Evolutionary conservation across 2,888 invertebrate genomes (phyloP).

Genomic region (Lepidochrysops patricia): DNA sequence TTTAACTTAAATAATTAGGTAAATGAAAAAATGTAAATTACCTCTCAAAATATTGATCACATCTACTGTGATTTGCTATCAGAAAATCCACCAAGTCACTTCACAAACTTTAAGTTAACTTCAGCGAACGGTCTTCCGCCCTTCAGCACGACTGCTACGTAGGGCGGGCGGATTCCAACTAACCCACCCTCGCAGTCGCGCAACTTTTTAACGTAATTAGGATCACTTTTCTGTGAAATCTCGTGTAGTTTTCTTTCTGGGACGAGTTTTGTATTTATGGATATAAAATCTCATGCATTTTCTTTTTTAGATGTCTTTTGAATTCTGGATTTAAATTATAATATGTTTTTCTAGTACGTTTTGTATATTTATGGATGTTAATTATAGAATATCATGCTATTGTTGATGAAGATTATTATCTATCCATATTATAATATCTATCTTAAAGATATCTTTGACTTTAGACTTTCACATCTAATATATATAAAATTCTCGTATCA

Average conservation of each 20-base stretch:
- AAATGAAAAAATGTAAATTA: neutral
- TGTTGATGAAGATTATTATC: no score
- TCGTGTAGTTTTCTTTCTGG: neutral
- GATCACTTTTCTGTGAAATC: neutral
- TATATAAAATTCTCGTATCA: no score
- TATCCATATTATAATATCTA: no score
- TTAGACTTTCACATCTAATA: no score
- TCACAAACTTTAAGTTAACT: neutral
- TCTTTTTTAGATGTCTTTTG: no score
- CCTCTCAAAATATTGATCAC: neutral
- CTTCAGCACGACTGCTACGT: neutral
- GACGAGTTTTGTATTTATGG: no score
- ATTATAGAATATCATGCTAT: no score
- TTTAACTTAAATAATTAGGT: neutral
- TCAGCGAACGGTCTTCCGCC: neutral
- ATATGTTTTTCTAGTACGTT: no score
- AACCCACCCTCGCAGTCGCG: neutral
- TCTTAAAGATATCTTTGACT: no score
- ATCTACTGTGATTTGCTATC: neutral
- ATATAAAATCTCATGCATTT: no score
- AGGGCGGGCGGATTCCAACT: neutral
- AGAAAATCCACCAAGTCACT: neutral
- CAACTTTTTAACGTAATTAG: neutral
- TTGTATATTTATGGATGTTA: no score
- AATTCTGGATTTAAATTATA: no score